Evolutionary conservation across 2,888 invertebrate genomes (phyloP).

Genomic region (Scaptomyza polygonia): DNA sequence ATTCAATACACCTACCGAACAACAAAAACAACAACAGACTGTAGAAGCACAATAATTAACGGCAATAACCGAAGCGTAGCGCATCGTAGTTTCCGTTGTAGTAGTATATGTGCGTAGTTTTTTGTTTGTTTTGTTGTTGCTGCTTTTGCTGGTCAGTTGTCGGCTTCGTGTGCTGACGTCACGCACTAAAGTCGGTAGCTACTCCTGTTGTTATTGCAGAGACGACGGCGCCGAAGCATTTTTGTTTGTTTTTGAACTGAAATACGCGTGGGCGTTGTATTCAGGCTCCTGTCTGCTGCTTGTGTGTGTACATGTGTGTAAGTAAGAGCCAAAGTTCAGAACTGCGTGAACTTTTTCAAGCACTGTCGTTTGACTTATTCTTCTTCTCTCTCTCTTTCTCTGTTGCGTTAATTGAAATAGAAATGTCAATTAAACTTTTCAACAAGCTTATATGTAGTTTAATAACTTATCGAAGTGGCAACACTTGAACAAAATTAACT

Average conservation of each 20-base stretch:
- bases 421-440: neutral
- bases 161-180: slow-evolving; percentile 65
- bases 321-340: slow-evolving; percentile 39
- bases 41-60: slow-evolving; percentile 69
- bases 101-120: slow-evolving; percentile 53
- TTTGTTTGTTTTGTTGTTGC: slow-evolving; percentile 23
- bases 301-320: slow-evolving; percentile 16
- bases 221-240: slow-evolving; percentile 39
- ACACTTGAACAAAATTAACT: neutral
- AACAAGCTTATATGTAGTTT: neutral
- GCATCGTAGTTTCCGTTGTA: slow-evolving; percentile 70
- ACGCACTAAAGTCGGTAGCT: slow-evolving; percentile 41
- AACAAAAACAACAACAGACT: slow-evolving; percentile 37
- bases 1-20: slow-evolving; percentile 62
- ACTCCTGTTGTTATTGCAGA: slow-evolving; percentile 18
- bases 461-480: neutral
- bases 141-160: slow-evolving; percentile 45
- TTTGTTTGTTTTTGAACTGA: slow-evolving; percentile 55
- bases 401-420: neutral
- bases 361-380: slow-evolving; percentile 9
- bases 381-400: too few species aligned
- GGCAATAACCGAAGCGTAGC: slow-evolving; percentile 78
- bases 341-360: slow-evolving; percentile 51
- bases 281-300: slow-evolving; percentile 26
- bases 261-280: slow-evolving; percentile 65